These are phyloP conservation scores for Neoarius graeffei DNA, from an alignment of 2,113 vertebrate species.

Conservation along the genomic window DNA sequence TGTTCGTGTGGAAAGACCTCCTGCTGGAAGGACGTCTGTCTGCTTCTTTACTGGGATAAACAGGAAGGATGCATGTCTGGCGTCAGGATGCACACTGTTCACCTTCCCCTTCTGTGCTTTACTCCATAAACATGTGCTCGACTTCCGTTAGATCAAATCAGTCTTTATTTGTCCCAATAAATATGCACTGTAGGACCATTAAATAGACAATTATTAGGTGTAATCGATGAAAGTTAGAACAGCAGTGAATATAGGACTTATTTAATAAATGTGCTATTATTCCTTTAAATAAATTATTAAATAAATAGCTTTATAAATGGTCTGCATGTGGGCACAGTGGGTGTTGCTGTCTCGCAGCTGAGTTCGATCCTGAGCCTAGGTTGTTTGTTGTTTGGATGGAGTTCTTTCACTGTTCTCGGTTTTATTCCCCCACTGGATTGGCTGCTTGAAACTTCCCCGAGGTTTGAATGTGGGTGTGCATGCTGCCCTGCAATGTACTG, in stretches of 20 bases:
- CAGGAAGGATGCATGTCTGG: slow-evolving; percentile 44
- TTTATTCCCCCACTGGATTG: not conserved
- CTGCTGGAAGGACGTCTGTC: slow-evolving; percentile 28
- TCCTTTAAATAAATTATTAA: not conserved
- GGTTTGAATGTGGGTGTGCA: not conserved
- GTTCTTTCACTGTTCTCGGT: not conserved
- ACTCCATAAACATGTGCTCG: slow-evolving; percentile 2
- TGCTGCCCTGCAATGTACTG: not conserved
- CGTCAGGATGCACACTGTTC: slow-evolving; percentile 5
- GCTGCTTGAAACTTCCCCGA: not conserved
- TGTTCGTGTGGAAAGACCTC: slow-evolving; percentile 22
- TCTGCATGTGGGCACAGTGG: not conserved
- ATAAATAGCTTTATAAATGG: not conserved
- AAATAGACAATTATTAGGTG: not conserved
- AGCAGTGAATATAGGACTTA: not conserved
- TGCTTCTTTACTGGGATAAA: slow-evolving; percentile 37
- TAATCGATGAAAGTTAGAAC: not conserved
- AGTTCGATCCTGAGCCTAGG: not conserved
- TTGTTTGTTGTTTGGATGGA: not conserved
- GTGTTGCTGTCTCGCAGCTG: not conserved
- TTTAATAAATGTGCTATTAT: not conserved
- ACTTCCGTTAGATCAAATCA: not conserved
- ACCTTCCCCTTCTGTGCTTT: not conserved
- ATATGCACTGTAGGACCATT: not conserved
- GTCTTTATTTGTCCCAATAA: not conserved